These are phyloP conservation scores for Hipposideros larvatus DNA, from an alignment of 2,797 vertebrate species.

Conservation along the genomic window DNA sequence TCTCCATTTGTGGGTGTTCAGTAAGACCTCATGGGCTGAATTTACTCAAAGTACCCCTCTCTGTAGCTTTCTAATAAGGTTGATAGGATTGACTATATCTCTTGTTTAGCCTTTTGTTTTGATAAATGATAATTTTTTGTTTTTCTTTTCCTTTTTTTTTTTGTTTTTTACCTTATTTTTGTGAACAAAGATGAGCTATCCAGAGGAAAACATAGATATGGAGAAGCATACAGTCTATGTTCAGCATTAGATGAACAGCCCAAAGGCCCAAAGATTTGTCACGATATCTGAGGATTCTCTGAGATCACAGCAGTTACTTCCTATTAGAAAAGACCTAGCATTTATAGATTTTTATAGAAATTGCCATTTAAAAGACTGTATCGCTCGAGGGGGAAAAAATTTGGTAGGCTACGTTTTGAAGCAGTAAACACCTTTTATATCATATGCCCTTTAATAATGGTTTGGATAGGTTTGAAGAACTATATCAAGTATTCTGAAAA, in stretches of 20 bases:
- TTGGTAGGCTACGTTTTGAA: constrained; percentile 71
- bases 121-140: background rate
- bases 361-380: constrained; percentile 66
- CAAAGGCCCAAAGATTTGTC: constrained; percentile 61
- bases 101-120: background rate
- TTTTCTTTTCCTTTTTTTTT: background rate
- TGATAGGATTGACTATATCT: background rate
- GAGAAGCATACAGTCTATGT: constrained; percentile 29
- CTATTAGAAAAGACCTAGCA: constrained; percentile 70
- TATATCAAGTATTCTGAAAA: constrained; percentile 65
- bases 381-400: constrained; percentile 64
- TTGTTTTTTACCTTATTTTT: constrained; percentile 36
- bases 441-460: constrained; percentile 70
- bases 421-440: constrained; percentile 76
- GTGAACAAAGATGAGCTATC: constrained; percentile 23
- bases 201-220: constrained; percentile 41
- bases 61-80: background rate
- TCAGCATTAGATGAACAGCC: constrained; percentile 62
- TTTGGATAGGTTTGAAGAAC: constrained; percentile 61
- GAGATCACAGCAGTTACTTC: constrained; percentile 55
- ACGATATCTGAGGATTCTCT: constrained; percentile 42
- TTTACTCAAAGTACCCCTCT: constrained; percentile 32
- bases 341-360: constrained; percentile 61
- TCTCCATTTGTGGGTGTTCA: constrained; percentile 39
- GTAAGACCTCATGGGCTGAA: constrained; percentile 20